These are phyloP conservation scores for Ceyx cyanopectus DNA, from an alignment of 2,113 vertebrate species.

Conservation along the genomic window DNA sequence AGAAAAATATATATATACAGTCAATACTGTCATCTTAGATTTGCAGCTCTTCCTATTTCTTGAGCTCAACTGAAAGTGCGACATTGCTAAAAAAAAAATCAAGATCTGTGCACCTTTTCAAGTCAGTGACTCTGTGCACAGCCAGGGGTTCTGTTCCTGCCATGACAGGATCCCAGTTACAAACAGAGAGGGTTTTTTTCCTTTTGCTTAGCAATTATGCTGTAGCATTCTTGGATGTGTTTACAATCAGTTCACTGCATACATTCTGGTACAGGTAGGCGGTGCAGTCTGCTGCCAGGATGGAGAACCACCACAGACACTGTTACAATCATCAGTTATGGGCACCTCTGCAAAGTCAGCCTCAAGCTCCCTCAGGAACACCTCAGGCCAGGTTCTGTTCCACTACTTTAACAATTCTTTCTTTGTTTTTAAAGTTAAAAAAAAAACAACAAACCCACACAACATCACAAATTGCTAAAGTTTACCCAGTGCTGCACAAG, in stretches of 20 bases:
- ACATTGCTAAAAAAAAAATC: constrained; percentile 60
- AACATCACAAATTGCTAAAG: constrained; percentile 48
- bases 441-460: background rate
- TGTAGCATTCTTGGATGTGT: constrained; percentile 57
- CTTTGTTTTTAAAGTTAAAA: constrained; percentile 11
- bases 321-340: background rate
- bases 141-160: constrained; percentile 39
- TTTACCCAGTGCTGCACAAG: constrained; percentile 63
- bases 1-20: constrained; percentile 75
- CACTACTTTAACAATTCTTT: background rate
- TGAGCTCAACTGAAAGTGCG: constrained; percentile 73
- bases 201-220: constrained; percentile 69
- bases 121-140: constrained; percentile 14
- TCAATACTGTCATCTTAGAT: constrained; percentile 66
- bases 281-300: constrained; percentile 4
- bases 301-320: constrained; percentile 4
- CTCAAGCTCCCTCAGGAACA: background rate
- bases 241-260: constrained; percentile 58
- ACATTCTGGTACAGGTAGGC: constrained; percentile 32
- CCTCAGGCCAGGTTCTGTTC: background rate
- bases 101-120: constrained; percentile 34
- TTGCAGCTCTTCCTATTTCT: constrained; percentile 65
- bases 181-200: constrained; percentile 59
- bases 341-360: constrained; percentile 28
- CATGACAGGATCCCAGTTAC: constrained; percentile 37